Evolutionary conservation across 2,113 vertebrate genomes (phyloP), one percentile per base, ranked within the genome.

Genomic region (Hippocampus abdominalis): DNA sequence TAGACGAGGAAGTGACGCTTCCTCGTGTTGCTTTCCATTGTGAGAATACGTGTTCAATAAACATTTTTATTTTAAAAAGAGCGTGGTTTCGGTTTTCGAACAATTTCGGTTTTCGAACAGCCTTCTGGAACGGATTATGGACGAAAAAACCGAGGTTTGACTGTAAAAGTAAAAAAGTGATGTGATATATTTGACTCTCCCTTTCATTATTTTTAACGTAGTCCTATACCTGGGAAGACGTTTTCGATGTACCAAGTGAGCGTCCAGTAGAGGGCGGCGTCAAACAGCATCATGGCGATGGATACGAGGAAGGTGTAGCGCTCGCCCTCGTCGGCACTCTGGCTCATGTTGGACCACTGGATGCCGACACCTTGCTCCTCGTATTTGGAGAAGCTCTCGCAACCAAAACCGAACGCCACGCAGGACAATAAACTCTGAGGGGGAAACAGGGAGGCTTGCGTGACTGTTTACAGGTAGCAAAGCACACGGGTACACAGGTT

Each of bases 241-340:
- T 95, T 94, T 78, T 99, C 96, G 21, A 98, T 96, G 89, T 99
- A 99, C 95, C 96, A 98, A 0, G 96, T 98, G 90, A 98, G 93
- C 36, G 94, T 75, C 54, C 94, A 94, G 66, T 98, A 96, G 0
- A 99, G 61, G 39, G 90, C 74, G 1, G 94, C 79, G 32, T 98
- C 97, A 0, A 95, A 76, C 3, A 98, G 84, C 97, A 98, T 97
- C 93, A 99, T 96, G 80, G 88, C 57, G 27, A 94, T 91, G 0
- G 97, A 95, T 1, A 93, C 87, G 18, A 94, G 86, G 74, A 98
- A 94, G 85, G 86, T 97, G 88, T 97, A 98, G 70, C 83, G 86
- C 1, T 94, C 93, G 25, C 92, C 93, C 53, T 97, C 92, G 64
- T 95, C 64, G 0, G 96, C 94, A 81, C 93, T 98, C 67, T 86